Evolutionary conservation across 2,888 invertebrate genomes (phyloP), one percentile per base, ranked within the genome.

Genomic region (Perizoma affinitatum): DNA sequence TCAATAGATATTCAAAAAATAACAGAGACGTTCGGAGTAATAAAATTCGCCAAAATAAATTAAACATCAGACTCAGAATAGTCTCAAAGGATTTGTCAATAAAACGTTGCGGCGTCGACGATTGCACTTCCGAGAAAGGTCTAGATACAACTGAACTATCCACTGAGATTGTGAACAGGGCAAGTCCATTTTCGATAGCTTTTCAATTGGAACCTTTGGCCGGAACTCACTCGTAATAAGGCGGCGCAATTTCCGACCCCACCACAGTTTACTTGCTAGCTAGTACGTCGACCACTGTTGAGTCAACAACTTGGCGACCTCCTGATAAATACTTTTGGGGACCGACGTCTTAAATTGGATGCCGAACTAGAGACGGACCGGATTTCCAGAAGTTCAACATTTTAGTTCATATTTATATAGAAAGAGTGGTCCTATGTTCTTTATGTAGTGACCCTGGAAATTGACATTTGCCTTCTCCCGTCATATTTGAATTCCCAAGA

Each of bases 201-300:
- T 80, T 84, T 83, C 85, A 87, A 88, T 88, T 80, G 84, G 72
- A 58, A 55, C 69, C 60, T 69, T 74, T 70, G 72, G 65, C 83
- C 85, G 87, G 88, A 88, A 87, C 81, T 82, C 42, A 35, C 51
- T 41, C 55, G 47, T 87, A 87, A 90, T 90, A 89, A 90, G 86
- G 72, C 74, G 61, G 80, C 85, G 88, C 88, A 90, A 90, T 90
- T 87, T 90, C 90, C 90, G 86, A 63, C 52, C 80, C 79, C 73
- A 72, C 73, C 75, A 76, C 76, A 73, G 73, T 71, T 73, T 77
- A 64, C 55, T 48, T 48, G 38, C 11, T 49, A 59, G 52, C 11
- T 56, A 54, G 43, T 62, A 55, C 34, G 4, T 22, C 78, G 70
- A 10, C 38, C 33, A 42, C 43, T 44, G 49, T 36, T 44, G 58